Evolutionary conservation across 2,113 vertebrate species (phyloP).

Genomic region (Pycnonotus jocosus): DNA sequence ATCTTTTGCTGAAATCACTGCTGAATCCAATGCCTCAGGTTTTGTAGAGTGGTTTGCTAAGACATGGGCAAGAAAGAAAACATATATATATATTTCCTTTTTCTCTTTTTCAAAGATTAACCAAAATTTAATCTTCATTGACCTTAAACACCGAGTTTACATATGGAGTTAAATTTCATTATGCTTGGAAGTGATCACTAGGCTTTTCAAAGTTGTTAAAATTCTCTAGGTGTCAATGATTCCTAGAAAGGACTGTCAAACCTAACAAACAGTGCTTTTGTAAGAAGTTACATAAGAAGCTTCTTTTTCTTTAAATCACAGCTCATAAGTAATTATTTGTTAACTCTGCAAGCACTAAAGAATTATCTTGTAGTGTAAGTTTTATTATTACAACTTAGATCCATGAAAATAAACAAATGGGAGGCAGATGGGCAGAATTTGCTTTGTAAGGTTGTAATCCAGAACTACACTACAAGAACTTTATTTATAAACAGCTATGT

Average conservation of each 20-base stretch:
- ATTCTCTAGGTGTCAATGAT: background rate
- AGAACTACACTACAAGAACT: background rate
- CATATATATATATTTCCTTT: background rate
- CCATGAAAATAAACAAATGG: background rate
- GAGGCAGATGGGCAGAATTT: background rate
- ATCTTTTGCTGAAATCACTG: constrained; percentile 34
- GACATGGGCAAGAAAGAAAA: background rate
- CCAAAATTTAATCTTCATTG: background rate
- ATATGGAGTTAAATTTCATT: background rate
- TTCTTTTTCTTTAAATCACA: background rate
- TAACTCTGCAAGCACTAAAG: background rate
- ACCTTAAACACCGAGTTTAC: background rate
- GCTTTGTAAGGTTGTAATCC: background rate
- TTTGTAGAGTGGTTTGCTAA: constrained; percentile 73
- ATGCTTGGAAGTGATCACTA: background rate
- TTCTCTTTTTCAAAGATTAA: background rate
- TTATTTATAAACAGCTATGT: background rate
- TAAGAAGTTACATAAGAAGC: background rate
- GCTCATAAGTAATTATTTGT: background rate
- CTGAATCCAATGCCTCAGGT: constrained; percentile 65
- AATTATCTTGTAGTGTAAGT: background rate
- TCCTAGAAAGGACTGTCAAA: background rate
- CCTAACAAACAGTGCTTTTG: background rate
- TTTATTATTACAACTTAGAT: background rate
- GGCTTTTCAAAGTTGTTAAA: background rate